Evolutionary conservation across 2,797 vertebrate genomes (phyloP).

Genomic region (Lepilemur ruficaudatus): DNA sequence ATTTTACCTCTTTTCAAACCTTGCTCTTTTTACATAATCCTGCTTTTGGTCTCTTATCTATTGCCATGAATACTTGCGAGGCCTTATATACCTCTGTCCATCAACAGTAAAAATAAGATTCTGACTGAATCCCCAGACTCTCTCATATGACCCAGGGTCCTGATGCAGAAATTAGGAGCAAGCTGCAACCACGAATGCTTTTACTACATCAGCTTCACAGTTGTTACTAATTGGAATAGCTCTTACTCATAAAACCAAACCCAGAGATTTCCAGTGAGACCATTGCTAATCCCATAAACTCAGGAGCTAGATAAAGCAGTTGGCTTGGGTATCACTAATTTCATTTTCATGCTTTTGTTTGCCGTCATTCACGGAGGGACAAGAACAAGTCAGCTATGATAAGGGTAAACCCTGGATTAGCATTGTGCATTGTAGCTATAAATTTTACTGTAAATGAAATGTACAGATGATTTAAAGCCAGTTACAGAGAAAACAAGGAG

Average conservation of each 20-base stretch:
- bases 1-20: conserved; percentile 1
- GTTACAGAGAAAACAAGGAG: conserved; percentile 46
- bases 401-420: conserved; percentile 29
- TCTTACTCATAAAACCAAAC: conserved; percentile 75
- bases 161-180: conserved; percentile 60
- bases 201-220: conserved; percentile 68
- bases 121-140: conserved; percentile 33
- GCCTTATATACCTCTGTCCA: conserved; percentile 5
- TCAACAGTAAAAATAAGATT: conserved; percentile 45
- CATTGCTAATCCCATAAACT: conserved; percentile 82
- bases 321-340: conserved; percentile 80
- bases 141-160: background rate
- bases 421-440: conserved; percentile 17
- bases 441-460: conserved; percentile 62
- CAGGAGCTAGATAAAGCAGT: conserved; percentile 76
- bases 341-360: conserved; percentile 80
- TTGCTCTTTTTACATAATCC: background rate
- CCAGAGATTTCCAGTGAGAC: conserved; percentile 79
- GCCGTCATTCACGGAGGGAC: conserved; percentile 60
- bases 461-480: conserved; percentile 37
- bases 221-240: conserved; percentile 75
- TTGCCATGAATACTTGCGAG: background rate
- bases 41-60: background rate
- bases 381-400: conserved; percentile 53
- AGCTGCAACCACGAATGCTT: conserved; percentile 15